These are phyloP conservation scores for Orthonychiurus folsomi DNA, from an alignment of 2,888 invertebrate species.

Conservation along the genomic window DNA sequence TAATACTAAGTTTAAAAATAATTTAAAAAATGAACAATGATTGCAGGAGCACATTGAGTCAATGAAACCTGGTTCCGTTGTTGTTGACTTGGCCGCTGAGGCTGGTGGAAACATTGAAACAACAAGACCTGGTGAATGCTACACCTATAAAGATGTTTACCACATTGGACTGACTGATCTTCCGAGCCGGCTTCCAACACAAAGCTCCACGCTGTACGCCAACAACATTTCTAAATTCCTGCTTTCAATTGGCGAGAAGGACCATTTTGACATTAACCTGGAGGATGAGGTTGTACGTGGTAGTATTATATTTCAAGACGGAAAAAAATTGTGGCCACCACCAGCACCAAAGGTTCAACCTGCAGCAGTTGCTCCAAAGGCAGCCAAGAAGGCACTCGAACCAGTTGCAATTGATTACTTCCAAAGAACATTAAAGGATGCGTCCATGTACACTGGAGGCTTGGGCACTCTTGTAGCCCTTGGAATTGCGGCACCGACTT, in stretches of 20 bases:
- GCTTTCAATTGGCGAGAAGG: slow-evolving; percentile 66
- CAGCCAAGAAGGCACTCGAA: slow-evolving; percentile 44
- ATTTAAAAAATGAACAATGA: neutral
- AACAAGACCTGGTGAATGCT: slow-evolving; percentile 65
- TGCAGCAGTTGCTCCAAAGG: slow-evolving; percentile 48
- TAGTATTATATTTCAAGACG: slow-evolving; percentile 65
- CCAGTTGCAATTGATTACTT: slow-evolving; percentile 56
- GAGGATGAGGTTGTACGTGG: slow-evolving; percentile 81
- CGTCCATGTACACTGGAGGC: slow-evolving; percentile 61
- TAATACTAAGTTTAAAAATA: neutral
- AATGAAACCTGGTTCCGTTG: slow-evolving; percentile 64
- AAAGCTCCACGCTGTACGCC: slow-evolving; percentile 77
- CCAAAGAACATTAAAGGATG: slow-evolving; percentile 58
- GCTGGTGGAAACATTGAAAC: slow-evolving; percentile 80
- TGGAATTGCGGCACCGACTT: slow-evolving; percentile 68
- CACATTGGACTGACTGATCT: slow-evolving; percentile 72
- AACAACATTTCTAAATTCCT: slow-evolving; percentile 83
- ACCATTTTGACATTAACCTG: slow-evolving; percentile 68
- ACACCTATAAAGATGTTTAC: slow-evolving; percentile 65
- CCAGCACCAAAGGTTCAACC: slow-evolving; percentile 56
- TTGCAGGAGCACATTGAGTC: slow-evolving; percentile 39
- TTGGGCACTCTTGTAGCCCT: slow-evolving; percentile 60
- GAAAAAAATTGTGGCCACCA: slow-evolving; percentile 69
- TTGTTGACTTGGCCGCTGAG: slow-evolving; percentile 82
- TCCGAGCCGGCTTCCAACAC: slow-evolving; percentile 73